These are phyloP conservation scores for Pseudococcus viburni DNA, from an alignment of 2,888 invertebrate genomes.

Conservation along the genomic window DNA sequence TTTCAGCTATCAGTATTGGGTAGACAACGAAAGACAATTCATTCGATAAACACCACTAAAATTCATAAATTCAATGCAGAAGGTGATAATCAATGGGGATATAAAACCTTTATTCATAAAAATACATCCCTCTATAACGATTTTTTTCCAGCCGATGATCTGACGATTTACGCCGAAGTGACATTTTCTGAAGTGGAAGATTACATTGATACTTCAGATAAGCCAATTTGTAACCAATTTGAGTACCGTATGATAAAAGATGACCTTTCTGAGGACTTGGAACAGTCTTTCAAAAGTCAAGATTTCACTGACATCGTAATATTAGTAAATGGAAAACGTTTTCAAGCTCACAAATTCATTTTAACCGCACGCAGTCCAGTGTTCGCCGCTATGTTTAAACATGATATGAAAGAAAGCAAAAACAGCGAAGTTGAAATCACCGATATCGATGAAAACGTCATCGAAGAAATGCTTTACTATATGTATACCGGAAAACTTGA, in stretches of 20 bases:
- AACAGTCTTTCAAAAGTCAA: neutral
- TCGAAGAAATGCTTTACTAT: neutral
- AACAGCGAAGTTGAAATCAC: neutral
- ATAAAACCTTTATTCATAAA: too few relatives aligned
- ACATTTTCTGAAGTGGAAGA: neutral
- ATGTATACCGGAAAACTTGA: neutral
- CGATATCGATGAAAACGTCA: neutral
- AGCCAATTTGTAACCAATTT: neutral
- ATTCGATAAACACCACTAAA: too few relatives aligned
- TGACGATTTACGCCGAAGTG: too few relatives aligned
- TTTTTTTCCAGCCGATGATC: too few relatives aligned
- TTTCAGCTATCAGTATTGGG: too few relatives aligned
- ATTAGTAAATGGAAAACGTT: neutral
- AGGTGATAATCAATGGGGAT: too few relatives aligned
- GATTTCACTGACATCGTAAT: neutral
- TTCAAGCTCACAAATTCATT: neutral
- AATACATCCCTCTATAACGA: too few relatives aligned
- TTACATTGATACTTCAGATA: neutral
- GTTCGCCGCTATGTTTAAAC: neutral
- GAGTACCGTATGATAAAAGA: neutral
- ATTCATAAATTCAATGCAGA: too few relatives aligned
- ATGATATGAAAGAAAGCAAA: neutral
- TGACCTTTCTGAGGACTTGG: neutral
- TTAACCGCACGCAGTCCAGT: neutral
- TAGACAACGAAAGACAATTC: too few relatives aligned